Evolutionary conservation across 92 coral and sea anemone genomes (phyloP).

Genomic region (Anthopleura xanthogrammica): DNA sequence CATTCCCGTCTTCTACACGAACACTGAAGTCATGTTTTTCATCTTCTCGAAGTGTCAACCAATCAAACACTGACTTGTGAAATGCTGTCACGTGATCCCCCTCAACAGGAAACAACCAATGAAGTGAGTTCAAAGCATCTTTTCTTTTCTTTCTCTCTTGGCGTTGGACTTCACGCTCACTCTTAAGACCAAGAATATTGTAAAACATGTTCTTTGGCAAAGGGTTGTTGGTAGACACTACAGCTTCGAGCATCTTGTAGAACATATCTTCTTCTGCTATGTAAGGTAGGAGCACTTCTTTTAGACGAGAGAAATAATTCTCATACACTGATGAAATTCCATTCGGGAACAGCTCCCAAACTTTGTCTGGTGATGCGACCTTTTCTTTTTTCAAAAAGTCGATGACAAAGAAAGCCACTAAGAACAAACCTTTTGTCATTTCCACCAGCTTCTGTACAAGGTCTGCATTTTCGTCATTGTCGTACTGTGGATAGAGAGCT

Average conservation of each 20-base stretch:
- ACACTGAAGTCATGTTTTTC: constrained; percentile 34
- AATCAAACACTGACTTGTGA: too few relatives aligned
- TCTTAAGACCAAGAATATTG: constrained; percentile 29
- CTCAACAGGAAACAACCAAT: constrained; percentile 17
- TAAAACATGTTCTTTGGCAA: constrained; percentile 25
- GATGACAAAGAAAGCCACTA: constrained; percentile 19
- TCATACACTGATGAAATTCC: constrained; percentile 30
- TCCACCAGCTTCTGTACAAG: constrained; percentile 2
- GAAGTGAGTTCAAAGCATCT: constrained; percentile 16
- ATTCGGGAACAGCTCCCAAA: constrained; percentile 12
- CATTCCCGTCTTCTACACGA: constrained; percentile 20
- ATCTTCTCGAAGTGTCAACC: not conserved
- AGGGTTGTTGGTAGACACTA: constrained; percentile 15
- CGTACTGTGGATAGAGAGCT: not conserved
- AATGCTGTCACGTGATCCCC: too few relatives aligned
- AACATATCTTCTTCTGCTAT: constrained; percentile 11
- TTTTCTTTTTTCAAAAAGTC: constrained; percentile 4
- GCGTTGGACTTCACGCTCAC: not conserved
- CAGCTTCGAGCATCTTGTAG: constrained; percentile 36
- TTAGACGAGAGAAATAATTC: constrained; percentile 28
- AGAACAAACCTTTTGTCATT: constrained; percentile 22
- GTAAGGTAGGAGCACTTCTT: constrained; percentile 11
- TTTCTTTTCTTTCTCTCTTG: not conserved
- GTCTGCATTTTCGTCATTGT: not conserved
- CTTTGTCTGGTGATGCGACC: constrained; percentile 1